Percentiles rank a stretch among this genome's conserved stretches.
Conservation (phyloP, 2,113 vertebrate genomes). For the Xiphophorus couchianus region DNA sequence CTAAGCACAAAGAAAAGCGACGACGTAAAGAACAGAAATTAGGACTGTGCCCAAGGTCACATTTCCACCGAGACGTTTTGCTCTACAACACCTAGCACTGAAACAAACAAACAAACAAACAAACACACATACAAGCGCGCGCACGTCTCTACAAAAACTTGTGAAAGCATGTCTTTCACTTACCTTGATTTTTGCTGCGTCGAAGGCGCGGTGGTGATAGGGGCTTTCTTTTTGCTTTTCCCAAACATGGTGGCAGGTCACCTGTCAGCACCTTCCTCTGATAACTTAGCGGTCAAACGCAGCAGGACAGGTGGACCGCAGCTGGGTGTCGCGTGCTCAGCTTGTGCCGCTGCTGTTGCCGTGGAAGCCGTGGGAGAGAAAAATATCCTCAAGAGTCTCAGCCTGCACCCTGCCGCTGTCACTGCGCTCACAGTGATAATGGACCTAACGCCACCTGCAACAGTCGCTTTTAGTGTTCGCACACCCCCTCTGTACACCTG, state of each 20-base stretch:
- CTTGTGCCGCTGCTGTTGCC: background rate
- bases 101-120: background rate
- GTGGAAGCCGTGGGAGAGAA: background rate
- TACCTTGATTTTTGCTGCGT: slow-evolving; percentile 50
- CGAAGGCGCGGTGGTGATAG: slow-evolving; percentile 2
- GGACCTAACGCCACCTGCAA: background rate
- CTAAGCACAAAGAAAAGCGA: background rate
- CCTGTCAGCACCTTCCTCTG: slow-evolving; percentile 40
- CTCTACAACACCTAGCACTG: background rate
- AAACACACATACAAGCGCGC: background rate
- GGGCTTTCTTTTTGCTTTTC: slow-evolving; percentile 53
- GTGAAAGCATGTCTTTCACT: slow-evolving; percentile 11
- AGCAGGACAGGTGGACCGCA: slow-evolving; percentile 17
- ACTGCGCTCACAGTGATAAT: background rate
- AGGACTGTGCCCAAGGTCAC: background rate
- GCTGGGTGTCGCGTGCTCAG: slow-evolving; percentile 14
- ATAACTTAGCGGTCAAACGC: background rate
- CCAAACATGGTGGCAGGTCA: slow-evolving; percentile 72
- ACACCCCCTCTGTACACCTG: slow-evolving; percentile 31
- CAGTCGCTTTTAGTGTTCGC: slow-evolving; percentile 3
- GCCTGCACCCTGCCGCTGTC: slow-evolving; percentile 4
- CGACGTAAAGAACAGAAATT: background rate
- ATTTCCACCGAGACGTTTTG: background rate
- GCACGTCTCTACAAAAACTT: background rate
- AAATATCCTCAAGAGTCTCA: slow-evolving; percentile 15